A percentile compares a stretch with the other conserved stretches of the same genome.
These are phyloP conservation scores for Bucorvus abyssinicus DNA, from an alignment of 2,797 vertebrate species.

Conservation along the genomic window DNA sequence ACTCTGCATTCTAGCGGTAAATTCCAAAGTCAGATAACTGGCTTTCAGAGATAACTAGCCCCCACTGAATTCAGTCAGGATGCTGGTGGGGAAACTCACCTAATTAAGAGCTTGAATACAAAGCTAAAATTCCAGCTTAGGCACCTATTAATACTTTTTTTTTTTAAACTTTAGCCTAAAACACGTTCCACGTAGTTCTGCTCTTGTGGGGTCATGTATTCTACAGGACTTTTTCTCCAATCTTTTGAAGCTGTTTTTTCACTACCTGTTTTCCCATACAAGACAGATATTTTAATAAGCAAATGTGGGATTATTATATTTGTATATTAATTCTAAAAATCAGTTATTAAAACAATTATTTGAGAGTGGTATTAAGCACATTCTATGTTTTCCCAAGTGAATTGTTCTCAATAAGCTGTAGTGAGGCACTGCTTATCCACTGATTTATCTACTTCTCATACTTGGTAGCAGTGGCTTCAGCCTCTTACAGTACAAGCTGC, in stretches of 20 bases:
- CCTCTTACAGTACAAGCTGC: background rate
- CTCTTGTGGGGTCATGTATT: rapidly evolving
- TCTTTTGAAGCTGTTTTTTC: background rate
- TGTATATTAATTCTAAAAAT: background rate
- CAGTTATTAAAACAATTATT: background rate
- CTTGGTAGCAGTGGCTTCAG: background rate
- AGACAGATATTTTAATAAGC: background rate
- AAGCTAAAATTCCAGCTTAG: background rate
- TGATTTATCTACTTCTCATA: background rate
- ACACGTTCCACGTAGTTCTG: background rate
- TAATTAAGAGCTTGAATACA: background rate
- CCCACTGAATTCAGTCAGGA: background rate
- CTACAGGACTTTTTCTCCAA: background rate
- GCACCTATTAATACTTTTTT: background rate
- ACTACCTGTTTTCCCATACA: background rate
- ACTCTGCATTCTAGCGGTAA: background rate
- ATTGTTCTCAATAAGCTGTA: background rate
- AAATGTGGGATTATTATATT: background rate
- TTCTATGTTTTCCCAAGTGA: background rate
- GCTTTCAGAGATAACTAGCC: background rate
- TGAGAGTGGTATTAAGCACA: background rate
- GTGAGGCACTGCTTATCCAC: background rate
- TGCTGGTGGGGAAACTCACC: background rate
- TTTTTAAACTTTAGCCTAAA: background rate
- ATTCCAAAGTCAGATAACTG: background rate